Percentiles rank a stretch among this genome's conserved stretches.
Evolutionary conservation across 2,113 vertebrate species (phyloP).

Genomic region (Muntiacus muntjak): DNA sequence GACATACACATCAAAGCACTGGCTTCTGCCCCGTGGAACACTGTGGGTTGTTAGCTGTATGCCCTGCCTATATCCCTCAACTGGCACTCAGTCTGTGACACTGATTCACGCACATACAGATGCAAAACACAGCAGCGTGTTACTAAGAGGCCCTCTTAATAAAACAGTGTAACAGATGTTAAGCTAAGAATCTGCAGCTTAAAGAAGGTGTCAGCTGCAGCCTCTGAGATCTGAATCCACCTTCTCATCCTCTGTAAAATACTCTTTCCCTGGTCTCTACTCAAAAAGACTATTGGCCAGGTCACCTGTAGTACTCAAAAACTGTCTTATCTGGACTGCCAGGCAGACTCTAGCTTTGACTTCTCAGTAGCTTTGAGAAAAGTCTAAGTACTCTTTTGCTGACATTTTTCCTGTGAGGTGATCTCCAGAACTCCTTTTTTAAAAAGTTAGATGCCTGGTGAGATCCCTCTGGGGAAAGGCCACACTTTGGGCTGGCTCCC

Average conservation of each 20-base stretch:
- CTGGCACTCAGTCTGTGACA: not conserved
- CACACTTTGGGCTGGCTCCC: not conserved
- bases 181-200: not conserved
- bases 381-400: too few species aligned
- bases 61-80: not conserved
- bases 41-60: fast-evolving
- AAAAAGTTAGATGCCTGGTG: not conserved
- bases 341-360: not conserved
- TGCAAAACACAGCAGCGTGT: not conserved
- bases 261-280: not conserved
- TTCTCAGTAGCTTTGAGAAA: not conserved
- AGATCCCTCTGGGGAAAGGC: not conserved
- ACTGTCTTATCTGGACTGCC: not conserved
- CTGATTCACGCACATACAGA: not conserved
- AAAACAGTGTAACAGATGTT: not conserved
- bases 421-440: not conserved
- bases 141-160: not conserved
- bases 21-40: not conserved
- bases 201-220: not conserved
- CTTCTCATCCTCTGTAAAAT: not conserved
- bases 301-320: not conserved
- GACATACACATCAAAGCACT: not conserved
- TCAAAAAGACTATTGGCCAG: not conserved
- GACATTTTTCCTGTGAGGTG: not conserved
- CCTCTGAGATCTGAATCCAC: not conserved